Evolutionary conservation across 2,888 invertebrate species (phyloP).

Genomic region (Eumerus sabulonum): DNA sequence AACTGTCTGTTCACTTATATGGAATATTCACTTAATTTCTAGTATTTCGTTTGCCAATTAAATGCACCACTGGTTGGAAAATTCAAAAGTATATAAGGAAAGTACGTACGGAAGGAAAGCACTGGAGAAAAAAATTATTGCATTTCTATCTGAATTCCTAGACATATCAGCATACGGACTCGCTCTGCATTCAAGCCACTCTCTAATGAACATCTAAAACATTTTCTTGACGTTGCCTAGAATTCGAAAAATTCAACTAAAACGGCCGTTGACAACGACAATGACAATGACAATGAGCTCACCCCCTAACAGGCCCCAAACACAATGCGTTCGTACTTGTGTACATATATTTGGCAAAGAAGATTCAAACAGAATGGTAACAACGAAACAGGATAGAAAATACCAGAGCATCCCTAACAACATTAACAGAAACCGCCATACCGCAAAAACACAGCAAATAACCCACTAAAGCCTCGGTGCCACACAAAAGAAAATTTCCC

Average conservation of each 20-base stretch:
- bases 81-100: too few species aligned
- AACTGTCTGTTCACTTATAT: too few species aligned
- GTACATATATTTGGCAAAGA: conserved; percentile 54
- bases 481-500: conserved; percentile 65
- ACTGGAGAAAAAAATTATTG: conserved; percentile 51
- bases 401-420: conserved; percentile 64
- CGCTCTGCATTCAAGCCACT: conserved; percentile 49
- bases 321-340: conserved; percentile 54
- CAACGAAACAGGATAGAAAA: conserved; percentile 60
- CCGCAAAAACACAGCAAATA: conserved; percentile 68
- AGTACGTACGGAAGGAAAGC: too few species aligned
- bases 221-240: conserved; percentile 64
- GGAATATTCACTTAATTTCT: too few species aligned
- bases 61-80: too few species aligned
- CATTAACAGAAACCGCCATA: conserved; percentile 67
- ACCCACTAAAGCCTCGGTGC: conserved; percentile 66
- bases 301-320: conserved; percentile 51
- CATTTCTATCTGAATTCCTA: conserved; percentile 63
- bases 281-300: conserved; percentile 55
- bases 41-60: too few species aligned
- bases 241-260: conserved; percentile 65
- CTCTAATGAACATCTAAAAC: conserved; percentile 65
- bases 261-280: conserved; percentile 67
- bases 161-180: conserved; percentile 37
- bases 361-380: conserved; percentile 51